A percentile compares a stretch with the other conserved stretches of the same genome.
Evolutionary conservation across 2,797 vertebrate species (phyloP).

Genomic region (Dallia pectoralis): DNA sequence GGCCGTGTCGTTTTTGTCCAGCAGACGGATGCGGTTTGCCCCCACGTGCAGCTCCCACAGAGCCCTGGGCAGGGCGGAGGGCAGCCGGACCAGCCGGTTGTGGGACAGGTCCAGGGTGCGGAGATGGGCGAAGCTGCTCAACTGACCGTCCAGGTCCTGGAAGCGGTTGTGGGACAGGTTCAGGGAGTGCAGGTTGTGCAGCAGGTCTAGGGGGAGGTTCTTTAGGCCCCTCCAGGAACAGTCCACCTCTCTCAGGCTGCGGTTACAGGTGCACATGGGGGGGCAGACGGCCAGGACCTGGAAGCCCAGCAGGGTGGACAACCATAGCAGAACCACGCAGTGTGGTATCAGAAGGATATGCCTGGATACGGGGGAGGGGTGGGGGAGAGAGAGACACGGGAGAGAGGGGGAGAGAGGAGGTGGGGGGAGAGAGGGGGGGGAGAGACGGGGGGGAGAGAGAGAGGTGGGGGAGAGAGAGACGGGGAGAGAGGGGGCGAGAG

Average conservation of each 20-base stretch:
- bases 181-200: conserved; percentile 87
- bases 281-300: conserved; percentile 80
- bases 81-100: conserved; percentile 84
- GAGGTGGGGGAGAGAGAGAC: too few relatives aligned
- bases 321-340: conserved; percentile 55
- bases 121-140: conserved; percentile 84
- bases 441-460: too few relatives aligned
- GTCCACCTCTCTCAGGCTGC: conserved; percentile 87
- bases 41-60: conserved; percentile 88
- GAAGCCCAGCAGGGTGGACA: conserved; percentile 74
- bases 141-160: conserved; percentile 81
- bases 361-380: too few relatives aligned
- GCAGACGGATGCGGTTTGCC: conserved; percentile 83
- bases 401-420: neutral
- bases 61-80: conserved; percentile 84
- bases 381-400: too few relatives aligned
- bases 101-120: conserved; percentile 88
- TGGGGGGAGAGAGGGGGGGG: too few relatives aligned
- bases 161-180: conserved; percentile 91
- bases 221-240: conserved; percentile 88
- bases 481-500: too few relatives aligned
- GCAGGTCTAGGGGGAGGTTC: conserved; percentile 82
- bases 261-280: conserved; percentile 82
- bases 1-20: conserved; percentile 92
- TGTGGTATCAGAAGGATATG: conserved; percentile 39